Conservation (phyloP, 2,888 invertebrate genomes). For the Timema podura region DNA sequence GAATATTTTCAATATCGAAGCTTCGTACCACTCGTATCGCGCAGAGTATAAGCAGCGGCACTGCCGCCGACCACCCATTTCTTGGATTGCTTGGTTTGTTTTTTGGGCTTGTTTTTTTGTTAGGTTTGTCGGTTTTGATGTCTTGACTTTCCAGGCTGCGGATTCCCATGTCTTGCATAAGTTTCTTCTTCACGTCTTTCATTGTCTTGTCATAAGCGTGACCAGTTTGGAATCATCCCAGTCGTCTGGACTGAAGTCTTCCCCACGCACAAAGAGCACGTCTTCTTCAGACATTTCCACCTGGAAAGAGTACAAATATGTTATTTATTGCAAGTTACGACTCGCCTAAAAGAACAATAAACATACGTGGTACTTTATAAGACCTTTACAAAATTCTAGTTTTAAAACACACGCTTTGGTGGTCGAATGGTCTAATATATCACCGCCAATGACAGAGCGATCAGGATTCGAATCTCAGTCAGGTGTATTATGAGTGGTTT, state of each 20-base stretch:
- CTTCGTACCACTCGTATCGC: conserved; percentile 7
- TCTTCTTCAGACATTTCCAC: neutral
- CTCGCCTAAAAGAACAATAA: too few species aligned
- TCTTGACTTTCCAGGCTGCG: neutral
- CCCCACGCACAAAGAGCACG: neutral
- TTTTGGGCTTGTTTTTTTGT: neutral
- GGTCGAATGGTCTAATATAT: too few species aligned
- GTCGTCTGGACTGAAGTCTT: neutral
- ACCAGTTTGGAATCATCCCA: conserved; percentile 1
- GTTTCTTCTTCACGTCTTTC: neutral
- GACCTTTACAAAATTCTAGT: too few species aligned
- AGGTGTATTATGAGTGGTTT: too few species aligned
- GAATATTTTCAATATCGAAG: neutral
- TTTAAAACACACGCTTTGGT: too few species aligned
- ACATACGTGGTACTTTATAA: too few species aligned
- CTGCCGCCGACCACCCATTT: conserved; percentile 4
- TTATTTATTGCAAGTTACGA: too few species aligned
- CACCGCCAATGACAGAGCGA: too few species aligned
- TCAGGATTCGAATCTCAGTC: too few species aligned
- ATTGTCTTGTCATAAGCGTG: neutral
- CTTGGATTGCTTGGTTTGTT: neutral
- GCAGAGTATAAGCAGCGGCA: neutral
- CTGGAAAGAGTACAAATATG: too few species aligned
- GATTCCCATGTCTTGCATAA: neutral
- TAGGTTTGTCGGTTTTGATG: neutral